Evolutionary conservation across 2,888 invertebrate genomes (phyloP), one percentile per base, ranked within the genome.

Genomic region (Noctua pronuba): DNA sequence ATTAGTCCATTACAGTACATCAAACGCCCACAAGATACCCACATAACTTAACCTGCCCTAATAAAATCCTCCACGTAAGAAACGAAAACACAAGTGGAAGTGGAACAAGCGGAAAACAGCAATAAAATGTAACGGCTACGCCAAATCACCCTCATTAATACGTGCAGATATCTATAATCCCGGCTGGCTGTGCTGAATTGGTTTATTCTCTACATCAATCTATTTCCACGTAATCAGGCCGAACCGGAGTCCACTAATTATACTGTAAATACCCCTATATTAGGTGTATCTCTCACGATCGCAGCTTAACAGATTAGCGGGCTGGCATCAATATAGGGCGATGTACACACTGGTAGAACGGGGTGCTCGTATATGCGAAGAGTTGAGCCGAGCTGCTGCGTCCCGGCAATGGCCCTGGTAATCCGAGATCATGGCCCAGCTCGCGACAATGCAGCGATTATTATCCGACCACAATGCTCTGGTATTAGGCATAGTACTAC

Each of bases 271-370:
- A 84, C 82, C 75, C 79, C n/a, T 76, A 82, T 81, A 87, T 82
- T 87, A 87, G 74, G 79, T 79, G 80, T 89, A 84, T 78, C 77
- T 87, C 77, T 86, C 80, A 79, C 82, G 82, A 80, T 85, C 83
- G 77, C 82, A 88, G 88, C 86, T 89, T 88, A 88, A 79, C 85
- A 82, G 89, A 88, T 89, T 90, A 90, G 67, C 69, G 64, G 66
- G 62, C 76, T 35, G 72, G 67, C 73, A 78, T 82, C 85, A 65
- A 86, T 83, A 77, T 83, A 80, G n/a, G 46, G 67, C 66, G 44
- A 46, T 74, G 62, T 46, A 79, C 46, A 65, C 21, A 75, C 11
- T 41, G 41, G 41, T 41, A 41, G 49, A 49, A n/a, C 21, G 21
- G 35, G 46, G 35, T 58, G 16, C 28, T 28, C 31, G 60, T 60